A percentile compares a stretch with the other conserved stretches of the same genome.
These are phyloP conservation scores for Camelus dromedarius DNA, from an alignment of 2,113 vertebrate species.

Conservation along the genomic window DNA sequence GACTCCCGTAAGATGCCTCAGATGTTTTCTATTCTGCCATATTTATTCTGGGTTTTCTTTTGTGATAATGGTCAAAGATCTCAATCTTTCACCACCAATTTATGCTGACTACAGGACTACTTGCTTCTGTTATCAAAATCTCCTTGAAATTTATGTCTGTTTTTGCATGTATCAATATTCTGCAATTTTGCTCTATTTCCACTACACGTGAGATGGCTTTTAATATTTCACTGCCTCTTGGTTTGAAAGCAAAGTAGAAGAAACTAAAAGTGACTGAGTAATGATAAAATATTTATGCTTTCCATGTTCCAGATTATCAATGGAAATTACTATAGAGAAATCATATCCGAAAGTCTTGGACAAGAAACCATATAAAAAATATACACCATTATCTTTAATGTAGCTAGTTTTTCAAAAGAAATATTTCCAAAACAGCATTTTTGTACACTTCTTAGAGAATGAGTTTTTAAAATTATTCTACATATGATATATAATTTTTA, in stretches of 20 bases:
- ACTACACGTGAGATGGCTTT: conserved; percentile 94
- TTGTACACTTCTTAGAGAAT: background rate
- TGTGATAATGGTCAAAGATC: conserved; percentile 93
- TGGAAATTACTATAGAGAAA: conserved; percentile 50
- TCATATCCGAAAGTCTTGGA: background rate
- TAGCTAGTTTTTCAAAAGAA: conserved; percentile 62
- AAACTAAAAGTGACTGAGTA: conserved; percentile 88
- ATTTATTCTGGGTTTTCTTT: conserved; percentile 94
- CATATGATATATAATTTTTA: background rate
- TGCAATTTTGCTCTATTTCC: conserved; percentile 95
- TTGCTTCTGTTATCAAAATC: conserved; percentile 94
- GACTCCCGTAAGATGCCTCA: conserved; percentile 90
- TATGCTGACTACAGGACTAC: conserved; percentile 93
- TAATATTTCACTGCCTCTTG: conserved; percentile 93
- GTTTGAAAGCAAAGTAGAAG: conserved; percentile 95
- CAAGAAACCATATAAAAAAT: conserved; percentile 44
- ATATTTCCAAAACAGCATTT: background rate
- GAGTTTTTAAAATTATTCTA: background rate
- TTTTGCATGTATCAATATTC: conserved; percentile 94
- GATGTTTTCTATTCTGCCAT: conserved; percentile 91
- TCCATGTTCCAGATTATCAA: conserved; percentile 50
- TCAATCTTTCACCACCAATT: conserved; percentile 89
- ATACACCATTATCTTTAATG: conserved; percentile 33
- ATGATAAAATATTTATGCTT: background rate
- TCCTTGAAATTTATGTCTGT: conserved; percentile 95